Base-by-base conservation (phyloP, 2,888 invertebrate species). In the Scaptomyza reducta region DNA sequence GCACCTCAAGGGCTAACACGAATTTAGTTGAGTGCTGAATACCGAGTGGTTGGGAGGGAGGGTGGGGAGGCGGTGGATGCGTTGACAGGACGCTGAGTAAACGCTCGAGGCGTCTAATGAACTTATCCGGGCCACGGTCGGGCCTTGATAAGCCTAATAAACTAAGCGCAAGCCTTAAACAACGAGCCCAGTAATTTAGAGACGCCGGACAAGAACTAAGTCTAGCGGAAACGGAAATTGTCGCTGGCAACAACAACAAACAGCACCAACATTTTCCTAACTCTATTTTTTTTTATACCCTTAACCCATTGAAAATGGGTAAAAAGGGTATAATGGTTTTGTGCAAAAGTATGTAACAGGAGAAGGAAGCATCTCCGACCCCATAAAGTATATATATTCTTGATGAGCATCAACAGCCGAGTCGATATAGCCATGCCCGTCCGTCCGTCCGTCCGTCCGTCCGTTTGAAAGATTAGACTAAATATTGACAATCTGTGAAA, bases 171-270 rank as follows among this genome's bases (percentile, higher is more conserved):
- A 47, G 50, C 54, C 38, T 29, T 35, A 44, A 54, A 47, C 41
- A 74, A 56, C 49, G 47, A 25, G 42, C 11, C 14, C 27, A 56
- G 70, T 70, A 63, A 76, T 68, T 85, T 70, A 57, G 46, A 72
- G 64, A 53, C 63, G 70, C 53, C 71, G 61, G 50, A 56, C 68
- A 65, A 72, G 45, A 66, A 62, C 62, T 66, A 65, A 81, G 45
- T 72, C 64, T 55, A 74, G 77, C 83, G 86, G 83, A 83, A 85
- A 63, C 77, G 86, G 72, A 85, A 85, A 83, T 85, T 85, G 71
- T 85, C 77, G 46, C 67, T 69, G 63, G 56, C 74, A 58, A 70
- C 56, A 77, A 54, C 16, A 65, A 58, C 35, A 49, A 33, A 18
- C n/a, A 46, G 14, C 46, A 47, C 11, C 46, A 31, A 47, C 45